A percentile compares a stretch with the other conserved stretches of the same genome.
Conservation (phyloP, 2,888 invertebrate genomes). For the Furcula furcula region DNA sequence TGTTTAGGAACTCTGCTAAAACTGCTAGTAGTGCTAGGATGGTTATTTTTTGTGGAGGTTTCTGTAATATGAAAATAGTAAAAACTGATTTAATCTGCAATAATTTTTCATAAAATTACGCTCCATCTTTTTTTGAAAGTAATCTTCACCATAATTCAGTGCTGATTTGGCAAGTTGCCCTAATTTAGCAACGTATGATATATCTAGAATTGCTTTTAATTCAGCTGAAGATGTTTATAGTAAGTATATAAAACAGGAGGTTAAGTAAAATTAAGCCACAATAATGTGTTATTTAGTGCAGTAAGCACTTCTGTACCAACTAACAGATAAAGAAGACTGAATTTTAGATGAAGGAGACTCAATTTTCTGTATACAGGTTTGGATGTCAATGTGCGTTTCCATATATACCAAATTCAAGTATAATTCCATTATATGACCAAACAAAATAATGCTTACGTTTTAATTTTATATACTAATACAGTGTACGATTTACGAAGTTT, state of each 20-base stretch:
- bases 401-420: not conserved
- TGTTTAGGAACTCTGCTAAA: too few species aligned
- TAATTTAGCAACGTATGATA: constrained; percentile 23
- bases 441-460: constrained; percentile 21
- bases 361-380: too few species aligned
- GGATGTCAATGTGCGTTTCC: too few species aligned
- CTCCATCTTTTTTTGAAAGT: not conserved
- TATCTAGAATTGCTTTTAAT: constrained; percentile 21
- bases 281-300: not conserved
- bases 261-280: not conserved
- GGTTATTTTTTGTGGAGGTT: too few species aligned
- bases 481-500: constrained; percentile 35
- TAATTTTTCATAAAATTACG: too few species aligned
- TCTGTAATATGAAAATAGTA: too few species aligned
- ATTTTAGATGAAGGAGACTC: too few species aligned
- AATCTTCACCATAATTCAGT: constrained; percentile 10
- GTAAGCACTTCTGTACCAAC: too few species aligned
- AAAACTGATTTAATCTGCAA: too few species aligned
- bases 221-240: constrained; percentile 19
- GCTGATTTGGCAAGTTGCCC: constrained; percentile 29
- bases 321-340: too few species aligned
- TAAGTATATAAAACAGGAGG: too few species aligned
- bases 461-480: constrained; percentile 33
- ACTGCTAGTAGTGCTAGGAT: too few species aligned
- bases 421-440: constrained; percentile 17